Conservation (phyloP, 2,113 vertebrate species). For the Todiramphus saurophagus region DNA sequence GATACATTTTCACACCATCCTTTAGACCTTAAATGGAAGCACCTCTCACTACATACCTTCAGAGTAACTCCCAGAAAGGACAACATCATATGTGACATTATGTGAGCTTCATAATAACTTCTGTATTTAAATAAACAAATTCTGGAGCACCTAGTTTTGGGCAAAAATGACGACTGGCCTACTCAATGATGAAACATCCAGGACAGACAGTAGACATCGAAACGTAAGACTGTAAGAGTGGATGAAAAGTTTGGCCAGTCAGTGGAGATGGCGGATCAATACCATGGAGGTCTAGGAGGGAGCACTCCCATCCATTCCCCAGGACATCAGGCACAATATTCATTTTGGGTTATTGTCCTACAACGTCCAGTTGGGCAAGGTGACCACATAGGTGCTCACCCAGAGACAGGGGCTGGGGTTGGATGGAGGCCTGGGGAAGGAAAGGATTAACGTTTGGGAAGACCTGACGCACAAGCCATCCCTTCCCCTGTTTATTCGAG, state of each 20-base stretch:
- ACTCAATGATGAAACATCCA: not conserved
- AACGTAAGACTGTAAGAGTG: not conserved
- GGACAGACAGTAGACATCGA: not conserved
- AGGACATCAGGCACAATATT: not conserved
- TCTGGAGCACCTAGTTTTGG: not conserved
- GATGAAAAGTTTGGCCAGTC: not conserved
- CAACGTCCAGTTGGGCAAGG: not conserved
- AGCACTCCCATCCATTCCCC: not conserved
- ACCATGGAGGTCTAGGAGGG: not conserved
- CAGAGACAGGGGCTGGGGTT: not conserved
- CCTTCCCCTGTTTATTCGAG: conserved; percentile 64
- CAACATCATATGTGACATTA: not conserved
- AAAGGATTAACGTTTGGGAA: conserved; percentile 54
- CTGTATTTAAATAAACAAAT: not conserved
- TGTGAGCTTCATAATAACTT: not conserved
- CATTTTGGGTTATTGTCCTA: not conserved
- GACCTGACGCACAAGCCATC: conserved; percentile 36
- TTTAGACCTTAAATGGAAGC: not conserved
- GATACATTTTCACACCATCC: not conserved
- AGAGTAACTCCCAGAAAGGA: not conserved
- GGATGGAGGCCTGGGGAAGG: conserved; percentile 21
- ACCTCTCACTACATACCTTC: not conserved
- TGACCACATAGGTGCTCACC: not conserved
- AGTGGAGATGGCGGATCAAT: not conserved
- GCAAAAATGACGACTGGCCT: not conserved